Percentiles rank a stretch among this genome's conserved stretches.
Evolutionary conservation across 2,113 vertebrate genomes (phyloP).

Genomic region (Gobio gobio): DNA sequence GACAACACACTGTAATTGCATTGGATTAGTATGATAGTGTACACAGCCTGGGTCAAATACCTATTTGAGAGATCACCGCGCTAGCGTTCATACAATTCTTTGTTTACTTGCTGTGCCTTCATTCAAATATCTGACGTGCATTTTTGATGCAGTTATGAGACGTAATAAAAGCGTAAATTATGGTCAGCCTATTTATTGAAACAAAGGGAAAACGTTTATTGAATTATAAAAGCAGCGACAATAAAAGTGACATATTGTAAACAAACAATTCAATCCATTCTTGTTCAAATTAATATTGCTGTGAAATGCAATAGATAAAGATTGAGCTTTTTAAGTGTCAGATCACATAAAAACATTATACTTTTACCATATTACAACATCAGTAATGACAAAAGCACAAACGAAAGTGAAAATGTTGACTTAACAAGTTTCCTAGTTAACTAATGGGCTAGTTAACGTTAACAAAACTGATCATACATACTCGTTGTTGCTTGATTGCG

Average conservation of each 20-base stretch:
- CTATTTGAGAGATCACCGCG: slow-evolving; percentile 42
- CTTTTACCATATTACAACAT: background rate
- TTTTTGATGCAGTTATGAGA: background rate
- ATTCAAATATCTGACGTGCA: background rate
- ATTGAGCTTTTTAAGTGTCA: background rate
- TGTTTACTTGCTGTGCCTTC: background rate
- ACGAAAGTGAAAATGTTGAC: too few relatives aligned
- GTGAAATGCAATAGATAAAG: background rate
- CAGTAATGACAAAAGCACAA: background rate
- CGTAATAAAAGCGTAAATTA: background rate
- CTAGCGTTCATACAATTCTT: slow-evolving; percentile 9
- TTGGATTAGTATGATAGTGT: slow-evolving; percentile 64
- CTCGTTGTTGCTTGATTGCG: too few relatives aligned
- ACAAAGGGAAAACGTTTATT: background rate
- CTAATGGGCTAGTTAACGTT: too few relatives aligned
- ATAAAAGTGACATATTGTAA: too few relatives aligned
- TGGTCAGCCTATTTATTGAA: background rate
- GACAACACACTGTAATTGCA: slow-evolving; percentile 72
- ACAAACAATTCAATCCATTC: too few relatives aligned
- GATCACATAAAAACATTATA: background rate
- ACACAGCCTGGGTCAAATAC: slow-evolving; percentile 50
- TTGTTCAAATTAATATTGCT: background rate
- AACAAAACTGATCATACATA: too few relatives aligned
- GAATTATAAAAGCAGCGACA: background rate
- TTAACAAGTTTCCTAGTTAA: too few relatives aligned